A percentile compares a stretch with the other conserved stretches of the same genome.
Evolutionary conservation across 1,140 invertebrate genomes (phyloP).

Genomic region (Andricus grossulariae): DNA sequence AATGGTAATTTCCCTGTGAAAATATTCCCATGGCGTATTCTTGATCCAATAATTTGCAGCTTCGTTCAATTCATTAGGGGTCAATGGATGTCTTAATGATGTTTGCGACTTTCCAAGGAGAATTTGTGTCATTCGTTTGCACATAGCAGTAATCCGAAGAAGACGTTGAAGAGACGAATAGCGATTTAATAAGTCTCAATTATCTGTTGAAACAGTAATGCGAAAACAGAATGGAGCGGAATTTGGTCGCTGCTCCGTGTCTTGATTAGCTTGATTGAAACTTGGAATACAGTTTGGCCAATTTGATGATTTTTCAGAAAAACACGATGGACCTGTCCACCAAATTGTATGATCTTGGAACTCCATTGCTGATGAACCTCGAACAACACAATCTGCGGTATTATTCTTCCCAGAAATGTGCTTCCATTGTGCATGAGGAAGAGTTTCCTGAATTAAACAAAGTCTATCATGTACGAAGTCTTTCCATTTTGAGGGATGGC

Average conservation of each 20-base stretch:
- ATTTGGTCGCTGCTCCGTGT: background rate
- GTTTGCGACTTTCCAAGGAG: background rate
- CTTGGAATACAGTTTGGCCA: conserved; percentile 32
- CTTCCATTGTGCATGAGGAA: too few relatives aligned
- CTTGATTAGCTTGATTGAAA: background rate
- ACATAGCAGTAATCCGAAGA: background rate
- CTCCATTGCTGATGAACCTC: too few relatives aligned
- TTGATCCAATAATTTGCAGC: background rate
- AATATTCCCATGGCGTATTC: background rate
- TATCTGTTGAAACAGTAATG: background rate
- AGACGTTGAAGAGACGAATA: background rate
- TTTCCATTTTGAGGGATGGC: conserved; percentile 52
- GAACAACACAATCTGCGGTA: too few relatives aligned
- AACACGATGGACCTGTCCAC: too few relatives aligned
- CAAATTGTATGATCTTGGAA: too few relatives aligned
- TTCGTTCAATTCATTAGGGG: background rate
- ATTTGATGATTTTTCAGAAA: conserved; percentile 43
- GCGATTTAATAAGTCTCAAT: background rate
- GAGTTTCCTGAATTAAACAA: too few relatives aligned
- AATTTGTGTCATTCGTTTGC: background rate
- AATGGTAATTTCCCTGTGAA: background rate
- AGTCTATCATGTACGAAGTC: conserved; percentile 59
- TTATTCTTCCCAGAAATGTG: too few relatives aligned
- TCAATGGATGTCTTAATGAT: background rate
- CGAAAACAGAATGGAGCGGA: background rate